phyloP scores from a whole-genome alignment of 2,888 invertebrate species.

The Andrena hattorfiana region DNA sequence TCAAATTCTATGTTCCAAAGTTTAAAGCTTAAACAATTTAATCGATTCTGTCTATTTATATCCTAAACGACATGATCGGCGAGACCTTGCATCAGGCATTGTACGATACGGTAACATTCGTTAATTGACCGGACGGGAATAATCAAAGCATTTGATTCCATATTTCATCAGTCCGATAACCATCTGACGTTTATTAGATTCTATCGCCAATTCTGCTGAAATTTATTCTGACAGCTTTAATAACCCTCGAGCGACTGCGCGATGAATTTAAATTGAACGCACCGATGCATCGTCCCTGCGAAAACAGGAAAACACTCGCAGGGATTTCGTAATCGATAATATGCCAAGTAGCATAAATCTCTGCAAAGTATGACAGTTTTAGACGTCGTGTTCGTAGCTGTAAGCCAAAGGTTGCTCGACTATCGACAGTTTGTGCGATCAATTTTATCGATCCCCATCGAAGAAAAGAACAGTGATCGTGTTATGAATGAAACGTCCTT shows the following conservation, averaged over 20 bases:
- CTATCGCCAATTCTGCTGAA: slow-evolving; percentile 40
- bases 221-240: slow-evolving; percentile 56
- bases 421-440: neutral
- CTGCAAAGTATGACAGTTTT: neutral
- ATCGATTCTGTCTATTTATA: neutral
- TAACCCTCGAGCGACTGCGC: slow-evolving; percentile 31
- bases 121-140: slow-evolving; percentile 22
- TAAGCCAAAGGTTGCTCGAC: neutral
- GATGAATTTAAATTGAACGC: slow-evolving; percentile 51
- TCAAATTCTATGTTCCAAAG: too few species aligned
- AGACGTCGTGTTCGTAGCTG: neutral
- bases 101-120: neutral
- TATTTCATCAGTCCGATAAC: slow-evolving; percentile 43
- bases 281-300: slow-evolving; percentile 6
- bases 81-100: neutral
- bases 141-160: slow-evolving; percentile 33
- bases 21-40: neutral
- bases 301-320: neutral
- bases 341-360: neutral
- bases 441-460: slow-evolving; percentile 1
- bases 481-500: slow-evolving; percentile 16
- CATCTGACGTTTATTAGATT: slow-evolving; percentile 51
- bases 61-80: neutral
- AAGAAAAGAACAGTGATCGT: slow-evolving; percentile 1
- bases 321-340: neutral